A percentile compares a stretch with the other conserved stretches of the same genome.
Conservation (phyloP, 2,113 vertebrate genomes). For the Ageneiosus marmoratus region DNA sequence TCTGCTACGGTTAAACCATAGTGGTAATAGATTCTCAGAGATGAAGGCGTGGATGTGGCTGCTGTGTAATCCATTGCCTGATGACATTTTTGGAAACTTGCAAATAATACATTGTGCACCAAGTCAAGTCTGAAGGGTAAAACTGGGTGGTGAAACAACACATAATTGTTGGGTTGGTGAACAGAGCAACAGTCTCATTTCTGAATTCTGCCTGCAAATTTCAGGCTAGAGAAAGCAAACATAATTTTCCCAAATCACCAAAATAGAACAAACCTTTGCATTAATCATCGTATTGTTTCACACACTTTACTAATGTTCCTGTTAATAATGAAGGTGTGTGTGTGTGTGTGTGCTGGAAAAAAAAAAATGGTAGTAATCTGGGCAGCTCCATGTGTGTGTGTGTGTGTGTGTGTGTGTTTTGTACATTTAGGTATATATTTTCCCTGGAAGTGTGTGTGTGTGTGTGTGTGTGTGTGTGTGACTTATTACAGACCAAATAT, state of each 20-base stretch:
- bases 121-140: neutral
- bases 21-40: neutral
- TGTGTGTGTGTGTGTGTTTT: constrained; percentile 38
- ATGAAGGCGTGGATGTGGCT: constrained; percentile 2
- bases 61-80: neutral
- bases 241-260: constrained; percentile 22
- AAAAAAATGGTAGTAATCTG: too few relatives aligned
- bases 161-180: constrained; percentile 43
- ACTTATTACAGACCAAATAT: too few relatives aligned
- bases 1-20: neutral
- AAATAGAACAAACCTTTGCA: constrained; percentile 43
- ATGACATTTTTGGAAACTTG: constrained; percentile 19
- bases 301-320: neutral
- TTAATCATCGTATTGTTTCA: constrained; percentile 7
- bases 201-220: constrained; percentile 39
- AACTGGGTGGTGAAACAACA: constrained; percentile 31
- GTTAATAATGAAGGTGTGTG: too few relatives aligned
- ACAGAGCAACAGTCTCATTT: constrained; percentile 21
- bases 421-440: too few relatives aligned
- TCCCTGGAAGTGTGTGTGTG: too few relatives aligned
- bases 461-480: too few relatives aligned
- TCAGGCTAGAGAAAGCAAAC: constrained; percentile 27
- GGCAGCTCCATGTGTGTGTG: constrained; percentile 11
- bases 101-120: constrained; percentile 5
- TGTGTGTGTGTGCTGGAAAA: too few relatives aligned